Evolutionary conservation across 2,888 invertebrate genomes (phyloP).

Genomic region (Dryocosmus kuriphilus): DNA sequence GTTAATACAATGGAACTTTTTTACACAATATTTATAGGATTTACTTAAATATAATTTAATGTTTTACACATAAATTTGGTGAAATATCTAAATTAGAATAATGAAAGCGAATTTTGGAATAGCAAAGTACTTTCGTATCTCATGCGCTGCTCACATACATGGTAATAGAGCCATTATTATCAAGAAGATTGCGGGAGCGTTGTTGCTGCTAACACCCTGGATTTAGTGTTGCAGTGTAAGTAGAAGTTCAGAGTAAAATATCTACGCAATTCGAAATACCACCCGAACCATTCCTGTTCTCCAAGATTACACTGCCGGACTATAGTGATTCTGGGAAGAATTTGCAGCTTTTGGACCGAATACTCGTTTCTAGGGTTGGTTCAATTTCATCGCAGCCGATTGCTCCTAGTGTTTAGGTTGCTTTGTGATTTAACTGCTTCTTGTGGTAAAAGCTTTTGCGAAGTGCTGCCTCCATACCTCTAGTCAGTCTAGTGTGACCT

Average conservation of each 20-base stretch:
- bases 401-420: neutral
- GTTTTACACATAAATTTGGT: too few species aligned
- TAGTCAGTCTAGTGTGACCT: too few species aligned
- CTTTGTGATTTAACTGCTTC: neutral
- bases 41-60: too few species aligned
- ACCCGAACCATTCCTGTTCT: conserved; percentile 8
- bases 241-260: conserved; percentile 2
- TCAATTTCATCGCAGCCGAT: conserved; percentile 4
- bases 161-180: neutral
- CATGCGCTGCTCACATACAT: neutral
- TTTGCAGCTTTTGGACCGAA: conserved; percentile 16
- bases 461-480: neutral
- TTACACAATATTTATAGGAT: too few species aligned
- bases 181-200: neutral
- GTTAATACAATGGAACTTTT: too few species aligned
- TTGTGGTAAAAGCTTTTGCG: neutral
- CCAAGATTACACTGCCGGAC: conserved; percentile 1
- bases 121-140: neutral
- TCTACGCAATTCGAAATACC: conserved; percentile 23
- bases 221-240: conserved; percentile 4
- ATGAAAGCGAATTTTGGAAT: too few species aligned
- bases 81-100: too few species aligned
- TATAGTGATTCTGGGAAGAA: neutral
- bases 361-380: conserved; percentile 4
- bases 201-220: neutral